These are phyloP conservation scores for Teinopalpus imperialis DNA, from an alignment of 2,888 invertebrate species.

Conservation along the genomic window DNA sequence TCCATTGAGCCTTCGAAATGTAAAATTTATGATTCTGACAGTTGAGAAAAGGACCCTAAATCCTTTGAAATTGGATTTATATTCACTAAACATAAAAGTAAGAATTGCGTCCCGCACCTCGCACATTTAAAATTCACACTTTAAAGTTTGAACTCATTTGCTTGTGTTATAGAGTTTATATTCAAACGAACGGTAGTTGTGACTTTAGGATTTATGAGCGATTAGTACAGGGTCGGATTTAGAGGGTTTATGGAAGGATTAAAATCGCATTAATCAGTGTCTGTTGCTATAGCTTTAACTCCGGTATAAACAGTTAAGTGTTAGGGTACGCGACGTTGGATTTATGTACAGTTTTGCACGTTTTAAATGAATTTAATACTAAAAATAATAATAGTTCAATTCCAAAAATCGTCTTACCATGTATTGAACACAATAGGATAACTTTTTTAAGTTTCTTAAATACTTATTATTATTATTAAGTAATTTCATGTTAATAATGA, in stretches of 20 bases:
- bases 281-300: conserved; percentile 76
- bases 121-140: conserved; percentile 32
- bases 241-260: conserved; percentile 84
- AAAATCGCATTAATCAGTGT: conserved; percentile 88
- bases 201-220: conserved; percentile 78
- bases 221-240: conserved; percentile 80
- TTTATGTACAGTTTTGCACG: conserved; percentile 52
- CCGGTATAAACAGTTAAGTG: conserved; percentile 81
- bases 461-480: no score
- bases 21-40: conserved; percentile 40
- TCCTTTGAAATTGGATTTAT: conserved; percentile 68
- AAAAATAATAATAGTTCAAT: no score
- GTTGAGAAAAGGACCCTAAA: conserved; percentile 60
- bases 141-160: conserved; percentile 42
- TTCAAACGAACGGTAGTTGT: conserved; percentile 48
- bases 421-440: no score
- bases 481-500: no score
- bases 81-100: conserved; percentile 67
- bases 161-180: conserved; percentile 45
- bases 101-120: conserved; percentile 53
- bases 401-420: no score
- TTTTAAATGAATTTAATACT: no score
- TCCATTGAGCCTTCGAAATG: conserved; percentile 30
- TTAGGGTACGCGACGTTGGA: conserved; percentile 71
- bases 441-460: no score